Evolutionary conservation across 2,797 vertebrate genomes (phyloP).

Genomic region (Argya squamiceps): DNA sequence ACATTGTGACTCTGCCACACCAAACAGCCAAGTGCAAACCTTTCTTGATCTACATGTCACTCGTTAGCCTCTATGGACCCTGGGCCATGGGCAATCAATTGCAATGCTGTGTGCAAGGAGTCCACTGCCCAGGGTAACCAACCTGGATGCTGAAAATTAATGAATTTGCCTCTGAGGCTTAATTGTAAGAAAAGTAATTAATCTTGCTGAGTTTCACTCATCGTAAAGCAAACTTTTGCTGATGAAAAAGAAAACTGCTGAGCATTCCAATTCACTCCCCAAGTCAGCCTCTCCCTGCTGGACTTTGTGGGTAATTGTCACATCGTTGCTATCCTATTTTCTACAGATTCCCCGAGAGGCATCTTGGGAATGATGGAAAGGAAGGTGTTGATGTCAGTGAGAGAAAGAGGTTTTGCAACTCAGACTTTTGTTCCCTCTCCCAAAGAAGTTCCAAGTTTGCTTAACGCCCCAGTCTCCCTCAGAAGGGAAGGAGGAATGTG

Average conservation of each 20-base stretch:
- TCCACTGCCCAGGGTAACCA: not conserved
- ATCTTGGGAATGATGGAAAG: not conserved
- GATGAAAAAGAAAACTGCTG: conserved; percentile 11
- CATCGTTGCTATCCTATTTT: not conserved
- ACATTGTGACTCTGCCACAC: not conserved
- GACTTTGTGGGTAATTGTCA: not conserved
- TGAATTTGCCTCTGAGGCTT: not conserved
- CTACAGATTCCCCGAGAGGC: not conserved
- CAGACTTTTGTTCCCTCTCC: not conserved
- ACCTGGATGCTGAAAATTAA: not conserved
- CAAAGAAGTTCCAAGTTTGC: not conserved
- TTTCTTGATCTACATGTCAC: not conserved
- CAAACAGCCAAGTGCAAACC: not conserved
- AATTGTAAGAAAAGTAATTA: conserved; percentile 30
- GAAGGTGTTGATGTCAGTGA: not conserved
- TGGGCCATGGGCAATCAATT: not conserved
- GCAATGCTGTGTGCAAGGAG: not conserved
- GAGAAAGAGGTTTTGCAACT: not conserved
- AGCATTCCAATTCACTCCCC: not conserved
- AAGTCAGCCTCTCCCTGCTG: not conserved
- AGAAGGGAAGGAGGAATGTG: not conserved
- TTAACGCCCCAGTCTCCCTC: not conserved
- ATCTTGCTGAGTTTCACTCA: conserved; percentile 29
- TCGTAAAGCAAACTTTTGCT: not conserved
- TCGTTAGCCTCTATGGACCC: rapidly evolving